Percentiles rank a stretch among this genome's conserved stretches.
phyloP scores from a whole-genome alignment of 2,888 invertebrate species.

The Hipparchia sbordonii region DNA sequence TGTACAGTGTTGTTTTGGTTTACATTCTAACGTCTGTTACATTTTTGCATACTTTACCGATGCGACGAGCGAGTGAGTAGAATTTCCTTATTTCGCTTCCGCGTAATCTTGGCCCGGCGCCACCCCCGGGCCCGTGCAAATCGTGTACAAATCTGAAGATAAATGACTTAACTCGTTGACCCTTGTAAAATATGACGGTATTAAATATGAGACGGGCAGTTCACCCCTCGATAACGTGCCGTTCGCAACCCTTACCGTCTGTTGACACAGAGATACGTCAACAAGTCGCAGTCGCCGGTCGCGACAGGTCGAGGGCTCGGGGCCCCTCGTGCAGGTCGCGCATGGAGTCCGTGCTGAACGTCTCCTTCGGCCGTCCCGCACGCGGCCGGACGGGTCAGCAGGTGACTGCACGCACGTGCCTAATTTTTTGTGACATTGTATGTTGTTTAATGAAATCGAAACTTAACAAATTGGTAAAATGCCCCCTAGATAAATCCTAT shows the following conservation, averaged over 20 bases:
- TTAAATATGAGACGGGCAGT: not conserved
- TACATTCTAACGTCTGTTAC: not conserved
- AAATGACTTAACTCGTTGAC: slow-evolving; percentile 3
- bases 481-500: not conserved
- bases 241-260: not conserved
- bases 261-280: slow-evolving; percentile 2
- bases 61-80: slow-evolving; percentile 18
- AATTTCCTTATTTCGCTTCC: not conserved
- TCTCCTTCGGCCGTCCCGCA: not conserved
- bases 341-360: not conserved
- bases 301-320: not conserved
- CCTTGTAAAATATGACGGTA: slow-evolving; percentile 3
- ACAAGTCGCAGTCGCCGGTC: not conserved
- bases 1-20: slow-evolving; percentile 12
- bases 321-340: not conserved
- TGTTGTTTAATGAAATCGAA: not conserved
- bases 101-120: not conserved
- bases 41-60: not conserved
- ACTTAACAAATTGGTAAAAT: not conserved
- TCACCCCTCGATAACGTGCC: slow-evolving; percentile 2
- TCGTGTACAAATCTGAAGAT: not conserved
- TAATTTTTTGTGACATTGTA: not conserved
- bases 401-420: not conserved
- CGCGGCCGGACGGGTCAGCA: not conserved
- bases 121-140: not conserved